Evolutionary conservation across 2,113 vertebrate genomes (phyloP), one percentile per base, ranked within the genome.

Genomic region (Halichoeres trimaculatus): DNA sequence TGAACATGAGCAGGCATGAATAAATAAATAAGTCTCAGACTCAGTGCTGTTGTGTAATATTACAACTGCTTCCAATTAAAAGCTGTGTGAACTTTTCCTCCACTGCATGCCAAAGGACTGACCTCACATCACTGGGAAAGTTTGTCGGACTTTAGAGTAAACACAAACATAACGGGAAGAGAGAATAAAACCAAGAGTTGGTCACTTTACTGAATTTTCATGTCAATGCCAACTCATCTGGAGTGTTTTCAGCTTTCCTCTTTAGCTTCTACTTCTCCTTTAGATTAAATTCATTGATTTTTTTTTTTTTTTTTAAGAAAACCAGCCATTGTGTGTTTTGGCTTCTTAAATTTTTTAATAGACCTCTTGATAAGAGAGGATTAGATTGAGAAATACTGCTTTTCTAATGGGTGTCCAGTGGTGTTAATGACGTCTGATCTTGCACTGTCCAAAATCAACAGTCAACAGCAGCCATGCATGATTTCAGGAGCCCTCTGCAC

Each of bases 31-130:
- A 1, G 1, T 40, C 36, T 35, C 22, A 7, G 53, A 38, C 58
- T 66, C 24, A 59, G 23, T 48, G 51, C 45, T 70, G 26, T 77
- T 71, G 67, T 72, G n/a, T 78, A 72, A 70, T 34, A 57, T 64
- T 7, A 16, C 73, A 56, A 81, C 80, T 78, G 72, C 38, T 68
- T 80, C 40, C 71, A 85, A 74, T 83, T 76, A 61, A 78, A 66
- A 60, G 56, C 56, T 64, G 22, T 74, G 78, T 65, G 52, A 74
- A 70, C 56, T 53, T 84, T 79, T 47, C 69, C 78, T 82, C 74
- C 14, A 0, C 57, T 34, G 26, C 0, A n/a, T 0, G 69, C 83
- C 76, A 82, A 73, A 69, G 74, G 17, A 22, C 50, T 83, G 83
- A 90, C 57, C 65, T 82, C 78, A 83, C 24, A 41, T 66, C 55